Evolutionary conservation across 1,140 invertebrate genomes (phyloP).

Genomic region (Pseudomyrmex dendroicus): DNA sequence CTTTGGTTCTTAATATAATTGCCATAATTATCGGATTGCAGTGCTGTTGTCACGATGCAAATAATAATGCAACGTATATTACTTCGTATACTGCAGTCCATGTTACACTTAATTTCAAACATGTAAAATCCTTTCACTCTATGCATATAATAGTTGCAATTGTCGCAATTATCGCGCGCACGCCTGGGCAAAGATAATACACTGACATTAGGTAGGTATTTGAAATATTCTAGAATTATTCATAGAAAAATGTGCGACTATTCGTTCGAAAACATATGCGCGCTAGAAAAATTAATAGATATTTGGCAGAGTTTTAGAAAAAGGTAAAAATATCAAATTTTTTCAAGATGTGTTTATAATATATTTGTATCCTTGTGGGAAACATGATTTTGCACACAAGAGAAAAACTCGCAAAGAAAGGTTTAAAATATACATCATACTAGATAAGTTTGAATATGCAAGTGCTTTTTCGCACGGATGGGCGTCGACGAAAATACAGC

Average conservation of each 20-base stretch:
- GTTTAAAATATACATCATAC: neutral
- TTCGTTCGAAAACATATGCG: neutral
- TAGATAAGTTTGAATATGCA: too few relatives aligned
- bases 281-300: too few relatives aligned
- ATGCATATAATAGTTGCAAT: conserved; percentile 39
- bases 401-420: too few relatives aligned
- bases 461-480: neutral
- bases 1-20: neutral
- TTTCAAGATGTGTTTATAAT: too few relatives aligned
- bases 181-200: conserved; percentile 33
- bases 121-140: conserved; percentile 52
- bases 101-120: conserved; percentile 55
- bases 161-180: conserved; percentile 41
- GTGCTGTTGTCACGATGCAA: conserved; percentile 15
- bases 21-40: neutral
- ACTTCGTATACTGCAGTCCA: conserved; percentile 12
- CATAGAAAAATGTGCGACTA: neutral
- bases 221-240: conserved; percentile 2
- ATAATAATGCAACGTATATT: conserved; percentile 33
- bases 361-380: too few relatives aligned
- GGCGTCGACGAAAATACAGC: conserved; percentile 40
- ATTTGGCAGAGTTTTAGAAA: too few relatives aligned
- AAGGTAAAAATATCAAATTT: too few relatives aligned
- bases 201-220: neutral
- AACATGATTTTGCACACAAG: too few relatives aligned